Base-by-base conservation (phyloP, 35 echinoderm and acorn worm species). In the Chiridota heheva region DNA sequence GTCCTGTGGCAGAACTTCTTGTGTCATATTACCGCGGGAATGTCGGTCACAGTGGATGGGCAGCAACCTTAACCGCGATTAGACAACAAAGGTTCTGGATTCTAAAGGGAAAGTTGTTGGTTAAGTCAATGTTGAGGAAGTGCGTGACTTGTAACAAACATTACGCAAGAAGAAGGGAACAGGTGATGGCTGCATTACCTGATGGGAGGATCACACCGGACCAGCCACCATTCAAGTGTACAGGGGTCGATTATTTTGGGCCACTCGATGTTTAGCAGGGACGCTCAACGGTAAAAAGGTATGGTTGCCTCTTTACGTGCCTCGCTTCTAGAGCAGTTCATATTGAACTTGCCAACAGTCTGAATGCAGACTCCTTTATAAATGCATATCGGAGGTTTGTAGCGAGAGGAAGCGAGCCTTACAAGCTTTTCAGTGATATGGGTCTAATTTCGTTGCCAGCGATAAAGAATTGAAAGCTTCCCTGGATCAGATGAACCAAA, bases 71-170 rank as follows among this genome's bases (percentile, higher is more conserved):
- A 29, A 58, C 38, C 20, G 47, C 67, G 3, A 16, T 72, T 18
- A 30, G 48, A 37, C n/a, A n/a, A n/a, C 31, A 84, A 58, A 84
- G 40, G 41, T 73, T 73, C 18, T 73, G 69, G 69, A 62, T 85
- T 22, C 2, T 85, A 35, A 73, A 60, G 18, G 82, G 82, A 44
- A 85, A 57, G 39, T 73, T 30, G 0, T 7, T 51, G 47, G 81
- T 84, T 16, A 83, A 70, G 35, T 15, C 10, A 7, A 2, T 83
- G 7, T 20, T 83, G 29, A 70, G 39, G 16, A 7, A 49, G 20
- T 83, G 80, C 56, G 64, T 83, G 18, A 70, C 42, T 6, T 70
- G 62, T 29, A 42, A 40, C 6, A 44, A 33, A 20, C 63, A 42
- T 24, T 34, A 82, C 48, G 63, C 63, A 39, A 66, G 63, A 69